These are phyloP conservation scores for Dasypus novemcinctus DNA, from an alignment of 2,113 vertebrate genomes.

Conservation along the genomic window DNA sequence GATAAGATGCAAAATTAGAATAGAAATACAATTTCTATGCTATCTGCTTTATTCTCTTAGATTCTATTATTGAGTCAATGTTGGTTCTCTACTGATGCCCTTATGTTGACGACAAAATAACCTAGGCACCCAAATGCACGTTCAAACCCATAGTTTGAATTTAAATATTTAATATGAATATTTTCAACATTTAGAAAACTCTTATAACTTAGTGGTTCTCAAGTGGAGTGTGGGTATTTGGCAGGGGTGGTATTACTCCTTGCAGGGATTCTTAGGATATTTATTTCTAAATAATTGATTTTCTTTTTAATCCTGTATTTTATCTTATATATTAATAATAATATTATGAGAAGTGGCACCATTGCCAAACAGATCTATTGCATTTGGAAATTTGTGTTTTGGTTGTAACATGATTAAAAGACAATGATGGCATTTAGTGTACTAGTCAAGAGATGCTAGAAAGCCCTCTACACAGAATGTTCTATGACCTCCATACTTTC, in stretches of 20 bases:
- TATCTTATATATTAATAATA: conserved; percentile 5
- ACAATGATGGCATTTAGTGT: neutral
- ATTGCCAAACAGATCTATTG: neutral
- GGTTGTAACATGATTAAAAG: neutral
- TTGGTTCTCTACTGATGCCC: neutral
- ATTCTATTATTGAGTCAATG: neutral
- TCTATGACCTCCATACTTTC: neutral
- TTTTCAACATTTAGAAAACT: conserved; percentile 10
- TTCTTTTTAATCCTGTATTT: conserved; percentile 48
- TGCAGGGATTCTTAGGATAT: neutral
- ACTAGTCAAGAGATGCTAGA: neutral
- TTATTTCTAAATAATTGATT: conserved; percentile 10
- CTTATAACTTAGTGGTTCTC: neutral
- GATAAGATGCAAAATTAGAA: conserved; percentile 35
- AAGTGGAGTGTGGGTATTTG: neutral
- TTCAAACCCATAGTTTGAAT: conserved; percentile 11
- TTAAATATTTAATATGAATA: neutral
- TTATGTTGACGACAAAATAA: conserved; percentile 23
- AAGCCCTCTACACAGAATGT: neutral
- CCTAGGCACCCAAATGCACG: neutral
- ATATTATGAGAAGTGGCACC: conserved; percentile 1
- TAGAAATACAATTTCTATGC: conserved; percentile 27
- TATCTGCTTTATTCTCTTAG: conserved; percentile 4
- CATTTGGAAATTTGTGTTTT: neutral
- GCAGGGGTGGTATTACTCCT: neutral